Evolutionary conservation across 2,113 vertebrate genomes (phyloP), one percentile per base, ranked within the genome.

Genomic region (Pipra filicauda): DNA sequence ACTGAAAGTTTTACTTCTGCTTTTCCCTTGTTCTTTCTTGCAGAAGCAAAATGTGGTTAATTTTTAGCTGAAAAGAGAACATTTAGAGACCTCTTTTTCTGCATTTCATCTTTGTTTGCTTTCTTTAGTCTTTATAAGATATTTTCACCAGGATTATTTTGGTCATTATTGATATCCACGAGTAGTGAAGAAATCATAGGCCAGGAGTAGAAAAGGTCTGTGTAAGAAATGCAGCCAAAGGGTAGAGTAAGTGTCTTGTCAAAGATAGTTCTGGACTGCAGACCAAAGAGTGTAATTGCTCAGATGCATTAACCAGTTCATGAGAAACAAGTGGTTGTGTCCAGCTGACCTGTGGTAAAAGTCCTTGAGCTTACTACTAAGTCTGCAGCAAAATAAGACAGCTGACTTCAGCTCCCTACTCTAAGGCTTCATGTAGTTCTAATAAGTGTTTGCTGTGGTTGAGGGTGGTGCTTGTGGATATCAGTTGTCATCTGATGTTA

Each of bases 281-380:
- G 51, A 23, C 16, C 37, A 33, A 55, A 51, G 44, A 88, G 22
- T 11, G 3, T 57, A 79, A 44, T 52, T 73, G 46, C 49, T 76
- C 27, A 65, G n/a, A 15, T 69, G 28, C 5, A 4, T 73, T 71
- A 76, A 18, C 9, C 12, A 17, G 26, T 69, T 69, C 20, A 11
- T 0, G 2, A 59, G 67, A 73, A 91, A 22, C 7, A 46, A 78
- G n/a, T 39, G 41, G 11, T 2, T 0, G 1, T 15, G 17, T 58
- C 14, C 20, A 33, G 28, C 30, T 77, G 69, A 72, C 24, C 12
- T 73, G 46, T 21, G 8, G 12, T 69, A 11, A 33, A 78, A 78
- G 81, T 55, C 28, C 28, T 85, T 58, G 23, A 72, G 30, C 6
- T 54, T 74, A 19, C 21, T 74, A 51, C 16, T 18, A 39, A 49